Percentiles rank a stretch among this genome's conserved stretches.
Evolutionary conservation across 1,140 invertebrate species (phyloP).

Genomic region (Brachionus koreanus): DNA sequence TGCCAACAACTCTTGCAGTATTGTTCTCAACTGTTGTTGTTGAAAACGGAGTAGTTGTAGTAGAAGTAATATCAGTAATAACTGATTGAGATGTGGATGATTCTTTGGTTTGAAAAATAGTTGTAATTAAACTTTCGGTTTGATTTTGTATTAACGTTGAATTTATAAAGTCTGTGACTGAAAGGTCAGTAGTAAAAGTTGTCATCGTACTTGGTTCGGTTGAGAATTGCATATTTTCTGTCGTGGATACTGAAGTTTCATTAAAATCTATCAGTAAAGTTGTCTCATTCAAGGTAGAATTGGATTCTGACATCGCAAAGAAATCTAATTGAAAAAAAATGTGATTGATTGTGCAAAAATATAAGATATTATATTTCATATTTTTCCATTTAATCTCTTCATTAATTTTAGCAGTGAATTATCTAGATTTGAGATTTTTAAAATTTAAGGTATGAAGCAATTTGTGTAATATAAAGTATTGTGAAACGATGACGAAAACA

Average conservation of each 20-base stretch:
- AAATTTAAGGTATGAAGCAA: neutral
- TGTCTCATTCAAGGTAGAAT: neutral
- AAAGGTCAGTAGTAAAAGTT: neutral
- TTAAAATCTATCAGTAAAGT: neutral
- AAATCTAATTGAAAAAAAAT: neutral
- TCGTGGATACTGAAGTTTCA: neutral
- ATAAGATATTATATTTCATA: neutral
- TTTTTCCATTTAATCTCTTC: neutral
- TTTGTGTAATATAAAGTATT: neutral
- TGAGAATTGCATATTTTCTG: neutral
- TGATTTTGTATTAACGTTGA: neutral
- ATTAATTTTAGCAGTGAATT: slow-evolving; percentile 3
- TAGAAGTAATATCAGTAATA: neutral
- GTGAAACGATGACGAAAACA: neutral
- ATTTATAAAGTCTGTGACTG: neutral
- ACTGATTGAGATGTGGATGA: neutral
- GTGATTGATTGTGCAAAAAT: neutral
- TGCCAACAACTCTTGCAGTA: neutral
- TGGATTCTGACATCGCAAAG: neutral
- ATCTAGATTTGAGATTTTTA: neutral
- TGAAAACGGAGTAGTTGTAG: neutral
- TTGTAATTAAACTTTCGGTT: neutral
- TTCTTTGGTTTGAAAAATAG: neutral
- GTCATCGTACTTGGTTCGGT: neutral
- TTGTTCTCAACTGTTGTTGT: slow-evolving; percentile 10